Evolutionary conservation across 2,797 vertebrate species (phyloP).

Genomic region (Sebastolobus altivelis): DNA sequence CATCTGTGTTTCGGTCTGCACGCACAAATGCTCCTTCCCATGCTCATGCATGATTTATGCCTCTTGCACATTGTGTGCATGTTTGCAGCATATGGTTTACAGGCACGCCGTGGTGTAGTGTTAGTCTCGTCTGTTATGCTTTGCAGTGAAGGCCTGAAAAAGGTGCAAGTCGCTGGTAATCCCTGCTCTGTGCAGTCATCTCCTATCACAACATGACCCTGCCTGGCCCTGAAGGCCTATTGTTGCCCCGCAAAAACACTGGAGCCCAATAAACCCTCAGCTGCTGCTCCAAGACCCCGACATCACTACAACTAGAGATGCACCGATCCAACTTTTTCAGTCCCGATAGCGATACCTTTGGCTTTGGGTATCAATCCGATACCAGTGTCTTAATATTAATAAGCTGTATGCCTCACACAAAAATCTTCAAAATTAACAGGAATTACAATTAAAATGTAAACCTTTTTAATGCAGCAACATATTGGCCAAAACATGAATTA

Average conservation of each 20-base stretch:
- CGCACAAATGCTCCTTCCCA: conserved; percentile 29
- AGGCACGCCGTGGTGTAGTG: neutral
- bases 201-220: conserved; percentile 68
- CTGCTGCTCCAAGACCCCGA: conserved; percentile 23
- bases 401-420: too few species aligned
- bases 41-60: conserved; percentile 24
- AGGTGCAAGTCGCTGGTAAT: conserved; percentile 51
- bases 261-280: conserved; percentile 38
- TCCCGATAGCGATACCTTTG: too few species aligned
- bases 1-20: conserved; percentile 6
- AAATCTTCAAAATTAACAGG: too few species aligned
- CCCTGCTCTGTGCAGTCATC: conserved; percentile 53
- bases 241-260: conserved; percentile 54
- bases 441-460: too few species aligned
- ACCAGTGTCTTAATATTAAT: too few species aligned
- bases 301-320: conserved; percentile 2
- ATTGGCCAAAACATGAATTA: too few species aligned
- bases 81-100: conserved; percentile 35
- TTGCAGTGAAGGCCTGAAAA: conserved; percentile 33
- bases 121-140: conserved; percentile 45
- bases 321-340: too few species aligned
- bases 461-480: too few species aligned
- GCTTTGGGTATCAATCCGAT: too few species aligned
- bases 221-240: conserved; percentile 40
- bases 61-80: conserved; percentile 26